phyloP scores from a whole-genome alignment of 2,113 vertebrate species.

The Alaudala cheleensis region DNA sequence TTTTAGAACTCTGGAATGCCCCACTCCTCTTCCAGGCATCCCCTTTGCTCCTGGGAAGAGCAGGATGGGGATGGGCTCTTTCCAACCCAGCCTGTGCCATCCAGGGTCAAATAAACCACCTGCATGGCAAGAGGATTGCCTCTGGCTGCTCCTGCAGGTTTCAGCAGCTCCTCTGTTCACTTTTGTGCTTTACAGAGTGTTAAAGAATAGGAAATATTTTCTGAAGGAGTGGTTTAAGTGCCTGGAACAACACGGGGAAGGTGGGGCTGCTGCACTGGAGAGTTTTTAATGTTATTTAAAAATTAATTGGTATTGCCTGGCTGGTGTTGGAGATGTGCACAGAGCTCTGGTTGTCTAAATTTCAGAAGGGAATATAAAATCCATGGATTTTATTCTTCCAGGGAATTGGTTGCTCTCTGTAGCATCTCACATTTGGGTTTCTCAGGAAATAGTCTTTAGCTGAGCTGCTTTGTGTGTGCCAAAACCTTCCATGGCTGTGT shows the following conservation, averaged over 20 bases:
- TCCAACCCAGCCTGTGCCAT: neutral
- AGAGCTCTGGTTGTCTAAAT: neutral
- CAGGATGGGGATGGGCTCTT: neutral
- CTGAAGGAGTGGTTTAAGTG: neutral
- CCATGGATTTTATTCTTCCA: neutral
- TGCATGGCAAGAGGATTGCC: neutral
- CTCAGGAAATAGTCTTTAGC: neutral
- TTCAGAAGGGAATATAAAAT: rapidly evolving
- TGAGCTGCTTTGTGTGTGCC: neutral
- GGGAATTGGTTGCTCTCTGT: neutral
- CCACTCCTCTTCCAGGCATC: neutral
- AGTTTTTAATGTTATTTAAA: neutral
- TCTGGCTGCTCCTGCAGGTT: neutral
- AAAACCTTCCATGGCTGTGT: neutral
- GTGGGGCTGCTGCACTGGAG: neutral
- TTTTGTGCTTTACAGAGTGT: neutral
- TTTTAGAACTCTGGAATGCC: too few species aligned
- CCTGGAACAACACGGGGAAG: neutral
- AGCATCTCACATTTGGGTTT: neutral
- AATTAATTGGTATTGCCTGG: neutral
- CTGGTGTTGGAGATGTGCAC: neutral
- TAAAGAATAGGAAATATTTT: neutral
- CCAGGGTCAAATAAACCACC: neutral
- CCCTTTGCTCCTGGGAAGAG: neutral
- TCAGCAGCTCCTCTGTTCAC: neutral